Conservation (phyloP, 1,140 invertebrate genomes). For the Galendromus occidentalis region DNA sequence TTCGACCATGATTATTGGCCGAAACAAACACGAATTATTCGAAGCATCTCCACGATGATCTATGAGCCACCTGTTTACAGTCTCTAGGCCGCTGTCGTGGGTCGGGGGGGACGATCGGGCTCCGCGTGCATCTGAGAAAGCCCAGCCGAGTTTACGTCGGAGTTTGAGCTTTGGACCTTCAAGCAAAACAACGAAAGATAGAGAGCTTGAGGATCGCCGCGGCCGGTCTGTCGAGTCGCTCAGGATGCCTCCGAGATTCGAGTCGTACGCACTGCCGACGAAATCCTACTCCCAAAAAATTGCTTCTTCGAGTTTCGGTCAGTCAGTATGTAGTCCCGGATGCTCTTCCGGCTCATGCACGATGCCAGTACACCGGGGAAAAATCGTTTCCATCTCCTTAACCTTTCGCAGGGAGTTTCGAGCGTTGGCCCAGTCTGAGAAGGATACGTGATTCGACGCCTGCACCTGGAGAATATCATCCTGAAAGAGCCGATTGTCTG, state of each 20-base stretch:
- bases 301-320: neutral
- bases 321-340: neutral
- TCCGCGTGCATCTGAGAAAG: neutral
- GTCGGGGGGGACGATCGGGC: neutral
- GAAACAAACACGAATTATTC: neutral
- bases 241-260: neutral
- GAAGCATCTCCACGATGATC: no score
- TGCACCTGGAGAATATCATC: neutral
- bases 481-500: neutral
- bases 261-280: neutral
- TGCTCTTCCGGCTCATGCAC: neutral
- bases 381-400: neutral
- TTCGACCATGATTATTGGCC: neutral
- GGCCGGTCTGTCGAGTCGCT: constrained; percentile 1
- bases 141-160: neutral
- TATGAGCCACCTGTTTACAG: no score
- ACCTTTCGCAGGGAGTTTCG: neutral
- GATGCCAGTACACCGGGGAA: neutral
- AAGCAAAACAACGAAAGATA: neutral
- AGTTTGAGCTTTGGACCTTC: neutral
- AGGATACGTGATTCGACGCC: neutral
- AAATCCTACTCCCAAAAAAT: neutral
- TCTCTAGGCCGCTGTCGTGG: constrained; percentile 6
- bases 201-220: neutral
- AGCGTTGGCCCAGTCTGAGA: constrained; percentile 1